Percentiles rank a stretch among this genome's conserved stretches.
Conservation (phyloP, 2,113 vertebrate species). For the Oncorhynchus mykiss region DNA sequence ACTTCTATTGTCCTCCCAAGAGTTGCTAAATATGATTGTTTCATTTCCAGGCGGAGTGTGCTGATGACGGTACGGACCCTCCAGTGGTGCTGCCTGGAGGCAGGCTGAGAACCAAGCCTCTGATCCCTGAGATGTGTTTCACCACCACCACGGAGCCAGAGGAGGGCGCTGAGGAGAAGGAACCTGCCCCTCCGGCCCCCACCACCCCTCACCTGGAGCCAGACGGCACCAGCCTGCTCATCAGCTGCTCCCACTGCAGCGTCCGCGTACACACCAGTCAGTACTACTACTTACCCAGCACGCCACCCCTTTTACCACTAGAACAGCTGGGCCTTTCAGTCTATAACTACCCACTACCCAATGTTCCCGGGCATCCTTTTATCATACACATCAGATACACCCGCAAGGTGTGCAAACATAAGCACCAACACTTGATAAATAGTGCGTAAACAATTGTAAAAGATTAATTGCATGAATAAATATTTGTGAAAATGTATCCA, state of each 20-base stretch:
- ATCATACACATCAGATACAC: too few relatives aligned
- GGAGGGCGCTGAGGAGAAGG: constrained; percentile 77
- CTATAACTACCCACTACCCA: too few relatives aligned
- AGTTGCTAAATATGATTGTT: too few relatives aligned
- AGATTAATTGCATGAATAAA: too few relatives aligned
- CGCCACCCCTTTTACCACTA: background rate
- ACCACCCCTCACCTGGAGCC: constrained; percentile 85
- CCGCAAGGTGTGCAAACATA: too few relatives aligned
- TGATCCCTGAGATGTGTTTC: constrained; percentile 97
- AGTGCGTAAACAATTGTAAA: too few relatives aligned
- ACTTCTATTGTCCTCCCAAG: background rate
- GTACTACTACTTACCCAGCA: background rate
- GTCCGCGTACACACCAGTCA: constrained; percentile 92
- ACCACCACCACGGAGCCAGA: constrained; percentile 83
- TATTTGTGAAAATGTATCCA: too few relatives aligned
- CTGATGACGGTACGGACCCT: constrained; percentile 61
- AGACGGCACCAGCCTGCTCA: constrained; percentile 89
- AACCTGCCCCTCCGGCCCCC: constrained; percentile 37
- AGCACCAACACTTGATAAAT: too few relatives aligned
- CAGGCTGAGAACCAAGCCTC: constrained; percentile 84
- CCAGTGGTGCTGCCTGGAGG: constrained; percentile 49
- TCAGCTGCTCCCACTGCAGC: constrained; percentile 89
- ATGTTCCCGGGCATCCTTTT: too few relatives aligned
- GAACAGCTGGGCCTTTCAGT: background rate
- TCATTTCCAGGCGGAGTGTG: constrained; percentile 78